Base-by-base conservation (phyloP, 2,888 invertebrate species). In the Oxytorus armatus region DNA sequence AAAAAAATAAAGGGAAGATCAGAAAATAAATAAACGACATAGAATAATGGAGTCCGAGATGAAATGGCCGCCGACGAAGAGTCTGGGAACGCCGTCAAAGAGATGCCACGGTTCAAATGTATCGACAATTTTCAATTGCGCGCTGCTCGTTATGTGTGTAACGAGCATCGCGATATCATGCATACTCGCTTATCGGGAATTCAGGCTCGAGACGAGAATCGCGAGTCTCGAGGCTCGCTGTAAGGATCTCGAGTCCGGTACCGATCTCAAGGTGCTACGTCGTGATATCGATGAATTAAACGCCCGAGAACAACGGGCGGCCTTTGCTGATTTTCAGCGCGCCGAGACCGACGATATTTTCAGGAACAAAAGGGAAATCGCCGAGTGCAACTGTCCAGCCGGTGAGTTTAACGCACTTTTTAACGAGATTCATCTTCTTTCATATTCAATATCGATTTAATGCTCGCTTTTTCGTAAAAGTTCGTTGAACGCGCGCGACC, bases 371-470 rank as follows among this genome's bases (percentile, higher is more conserved):
- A 87, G 92, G 69, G 89, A 91, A 42, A 73, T 86, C 8, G 61
- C 86, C 39, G 90, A 91, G n/a, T 92, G 92, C 88, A 90, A 90
- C 72, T 92, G 92, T 86, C 91, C 92, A 73, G 84, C 89, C 84
- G 92, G 92, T 92, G 72, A 83, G 89, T 84, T 44, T 23, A 36
- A 57, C 33, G 36, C 36, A 14, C 29, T 14, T n/a, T 14, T 0
- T 23, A 39, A n/a, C 39, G 1, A 0, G 10, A 11, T 44, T n/a
- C n/a, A n/a, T n/a, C n/a, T n/a, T n/a, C n/a, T n/a, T n/a, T n/a
- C n/a, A n/a, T n/a, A n/a, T n/a, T 42, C n/a, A 11, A n/a, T 42
- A 10, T 14, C 1, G n/a, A 23, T 14, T 44, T 14, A n/a, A n/a
- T n/a, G n/a, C n/a, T n/a, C n/a, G n/a, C n/a, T n/a, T n/a, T n/a